A percentile compares a stretch with the other conserved stretches of the same genome.
Conservation (phyloP, 1,140 invertebrate genomes). For the Atta cephalotes region DNA sequence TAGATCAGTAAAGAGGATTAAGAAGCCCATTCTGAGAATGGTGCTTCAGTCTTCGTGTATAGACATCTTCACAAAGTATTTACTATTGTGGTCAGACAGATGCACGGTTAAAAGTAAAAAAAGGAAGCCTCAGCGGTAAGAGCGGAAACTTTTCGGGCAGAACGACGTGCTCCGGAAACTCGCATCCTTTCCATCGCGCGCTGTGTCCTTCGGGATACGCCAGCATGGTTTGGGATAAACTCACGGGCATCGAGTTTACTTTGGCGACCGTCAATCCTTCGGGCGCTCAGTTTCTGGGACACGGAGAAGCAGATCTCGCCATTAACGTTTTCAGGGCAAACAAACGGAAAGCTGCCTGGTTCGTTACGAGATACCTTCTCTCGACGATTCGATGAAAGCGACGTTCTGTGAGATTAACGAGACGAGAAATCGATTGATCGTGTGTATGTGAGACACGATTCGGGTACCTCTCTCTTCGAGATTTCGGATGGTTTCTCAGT, state of each 20-base stretch:
- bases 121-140: slow-evolving; percentile 36
- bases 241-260: slow-evolving; percentile 61
- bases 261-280: slow-evolving; percentile 65
- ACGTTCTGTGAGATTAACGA: slow-evolving; percentile 56
- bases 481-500: slow-evolving; percentile 6
- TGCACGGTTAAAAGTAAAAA: slow-evolving; percentile 46
- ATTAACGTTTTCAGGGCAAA: slow-evolving; percentile 70
- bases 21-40: not conserved
- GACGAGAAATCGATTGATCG: slow-evolving; percentile 59
- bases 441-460: slow-evolving; percentile 36
- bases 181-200: slow-evolving; percentile 46
- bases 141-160: slow-evolving; percentile 55
- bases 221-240: slow-evolving; percentile 30
- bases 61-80: slow-evolving; percentile 37
- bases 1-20: not conserved
- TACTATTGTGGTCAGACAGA: slow-evolving; percentile 59
- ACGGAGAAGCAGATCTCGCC: slow-evolving; percentile 48
- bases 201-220: slow-evolving; percentile 39
- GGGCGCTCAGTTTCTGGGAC: slow-evolving; percentile 66
- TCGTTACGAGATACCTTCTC: slow-evolving; percentile 62
- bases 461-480: not conserved
- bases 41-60: slow-evolving; percentile 19
- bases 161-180: slow-evolving; percentile 55
- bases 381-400: slow-evolving; percentile 57
- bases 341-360: slow-evolving; percentile 60